Conservation (phyloP, 1,140 invertebrate species). For the Trichonephila inaurata region DNA sequence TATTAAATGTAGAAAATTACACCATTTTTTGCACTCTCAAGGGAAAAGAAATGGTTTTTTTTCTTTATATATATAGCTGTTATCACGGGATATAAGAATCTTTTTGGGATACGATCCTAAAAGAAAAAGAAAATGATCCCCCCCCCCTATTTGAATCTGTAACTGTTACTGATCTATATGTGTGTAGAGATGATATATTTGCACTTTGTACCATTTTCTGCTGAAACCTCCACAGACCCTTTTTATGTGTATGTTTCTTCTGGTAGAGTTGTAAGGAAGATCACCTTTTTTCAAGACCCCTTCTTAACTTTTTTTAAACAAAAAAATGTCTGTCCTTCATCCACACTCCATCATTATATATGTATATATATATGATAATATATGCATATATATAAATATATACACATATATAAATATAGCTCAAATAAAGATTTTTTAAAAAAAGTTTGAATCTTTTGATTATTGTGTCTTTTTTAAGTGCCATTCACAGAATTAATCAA, state of each 20-base stretch:
- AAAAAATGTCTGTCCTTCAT: conserved; percentile 5
- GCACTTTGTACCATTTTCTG: conserved; percentile 1
- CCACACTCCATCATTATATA: conserved; percentile 16
- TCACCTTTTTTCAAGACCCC: not conserved
- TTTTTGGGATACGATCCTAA: not conserved
- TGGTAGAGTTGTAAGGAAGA: not conserved
- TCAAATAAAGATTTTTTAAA: conserved; percentile 46
- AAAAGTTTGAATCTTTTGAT: not conserved
- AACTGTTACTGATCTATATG: not conserved
- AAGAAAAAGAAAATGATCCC: no score
- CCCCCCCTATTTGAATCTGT: not conserved
- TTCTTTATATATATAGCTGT: conserved; percentile 8
- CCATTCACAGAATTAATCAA: no score
- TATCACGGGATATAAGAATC: not conserved
- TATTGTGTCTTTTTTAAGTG: no score
- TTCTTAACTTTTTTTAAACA: conserved; percentile 19
- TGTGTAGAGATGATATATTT: conserved; percentile 13
- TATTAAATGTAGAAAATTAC: conserved; percentile 11
- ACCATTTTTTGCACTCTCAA: conserved; percentile 13
- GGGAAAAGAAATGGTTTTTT: not conserved
- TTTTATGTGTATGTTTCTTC: not conserved
- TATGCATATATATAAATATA: not conserved
- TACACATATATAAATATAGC: conserved; percentile 45
- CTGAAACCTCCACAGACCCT: not conserved
- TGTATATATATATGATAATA: conserved; percentile 30